Percentiles rank a stretch among this genome's conserved stretches.
Evolutionary conservation across 2,113 vertebrate genomes (phyloP).

Genomic region (Thunnus thynnus): DNA sequence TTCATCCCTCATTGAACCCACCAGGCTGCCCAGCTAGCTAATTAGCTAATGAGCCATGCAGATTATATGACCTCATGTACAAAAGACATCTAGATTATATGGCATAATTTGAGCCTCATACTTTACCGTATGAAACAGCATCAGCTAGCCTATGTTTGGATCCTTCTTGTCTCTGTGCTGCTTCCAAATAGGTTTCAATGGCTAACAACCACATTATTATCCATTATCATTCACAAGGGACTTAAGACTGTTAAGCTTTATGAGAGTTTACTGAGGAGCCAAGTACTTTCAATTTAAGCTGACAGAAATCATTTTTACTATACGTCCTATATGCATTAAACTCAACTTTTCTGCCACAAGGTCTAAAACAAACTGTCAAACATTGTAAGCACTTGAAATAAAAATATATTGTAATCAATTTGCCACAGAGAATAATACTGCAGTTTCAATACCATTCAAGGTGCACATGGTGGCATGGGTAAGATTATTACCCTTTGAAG

Average conservation of each 20-base stretch:
- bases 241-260: background rate
- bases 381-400: background rate
- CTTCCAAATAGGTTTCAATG: background rate
- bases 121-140: background rate
- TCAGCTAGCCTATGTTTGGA: conserved; percentile 2
- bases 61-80: background rate
- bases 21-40: conserved; percentile 2
- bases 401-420: background rate
- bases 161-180: background rate
- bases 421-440: background rate
- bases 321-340: background rate
- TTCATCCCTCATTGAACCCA: conserved; percentile 31
- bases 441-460: background rate
- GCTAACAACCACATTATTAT: conserved; percentile 13
- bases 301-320: background rate
- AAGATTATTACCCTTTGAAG: background rate
- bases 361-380: conserved; percentile 1
- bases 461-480: background rate
- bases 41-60: conserved; percentile 53
- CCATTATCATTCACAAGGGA: background rate
- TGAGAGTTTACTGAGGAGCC: background rate
- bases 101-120: background rate
- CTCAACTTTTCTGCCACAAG: background rate
- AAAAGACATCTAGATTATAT: conserved; percentile 5
- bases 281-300: conserved; percentile 16